Evolutionary conservation across 1,140 invertebrate genomes (phyloP), one percentile per base, ranked within the genome.

Genomic region (Battus philenor): DNA sequence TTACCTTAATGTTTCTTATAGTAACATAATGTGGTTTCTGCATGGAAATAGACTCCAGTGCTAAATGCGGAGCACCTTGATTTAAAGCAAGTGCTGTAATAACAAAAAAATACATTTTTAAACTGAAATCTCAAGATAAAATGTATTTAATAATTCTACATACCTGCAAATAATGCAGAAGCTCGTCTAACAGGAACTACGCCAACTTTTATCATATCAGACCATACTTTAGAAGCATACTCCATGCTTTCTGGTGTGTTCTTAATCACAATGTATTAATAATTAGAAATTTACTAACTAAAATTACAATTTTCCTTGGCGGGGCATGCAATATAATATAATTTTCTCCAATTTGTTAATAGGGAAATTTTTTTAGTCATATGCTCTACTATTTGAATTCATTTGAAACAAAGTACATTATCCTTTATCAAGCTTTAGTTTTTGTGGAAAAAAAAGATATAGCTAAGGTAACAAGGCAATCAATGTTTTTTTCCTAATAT

Each of bases 211-310:
- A 81, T 78, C 52, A 92, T 73, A 22, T 90, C 82, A 24, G 81
- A 81, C 86, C 91, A 90, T 4, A 92, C 43, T 9, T 90, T 84
- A 6, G 90, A 69, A 1, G 89, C 89, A 73, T 88, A 90, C n/a
- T 93, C 77, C 2, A 91, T 88, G 66, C 91, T 89, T 61, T 94
- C 89, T 50, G 83, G 59, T 34, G 91, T 91, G 70, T 94, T 94
- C 93, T 94, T 67, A 32, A 88, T n/a, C n/a, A n/a, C n/a, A 88
- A 62, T 54, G 54, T 31, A 49, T 50, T 32, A 38, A 15, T 22
- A n/a, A n/a, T n/a, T n/a, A n/a, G n/a, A n/a, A n/a, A n/a, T n/a
- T n/a, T n/a, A n/a, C n/a, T n/a, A n/a, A n/a, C n/a, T n/a, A n/a
- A n/a, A n/a, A n/a, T n/a, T n/a, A n/a, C n/a, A n/a, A n/a, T n/a